Percentiles rank a stretch among this genome's conserved stretches.
These are phyloP conservation scores for Nesoenas mayeri DNA, from an alignment of 2,113 vertebrate species.

Conservation along the genomic window DNA sequence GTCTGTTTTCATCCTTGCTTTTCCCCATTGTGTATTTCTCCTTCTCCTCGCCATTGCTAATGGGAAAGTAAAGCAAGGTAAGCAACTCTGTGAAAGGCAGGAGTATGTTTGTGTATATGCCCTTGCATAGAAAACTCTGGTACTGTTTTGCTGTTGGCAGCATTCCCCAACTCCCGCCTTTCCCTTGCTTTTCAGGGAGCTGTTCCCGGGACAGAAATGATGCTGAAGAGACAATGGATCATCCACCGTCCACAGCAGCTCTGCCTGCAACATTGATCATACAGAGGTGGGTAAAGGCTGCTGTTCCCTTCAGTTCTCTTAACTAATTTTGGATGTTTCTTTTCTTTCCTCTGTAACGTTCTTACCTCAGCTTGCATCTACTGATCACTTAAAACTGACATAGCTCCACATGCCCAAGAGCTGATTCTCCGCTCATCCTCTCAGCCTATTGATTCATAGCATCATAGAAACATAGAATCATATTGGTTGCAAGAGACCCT, in stretches of 20 bases:
- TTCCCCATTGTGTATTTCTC: not conserved
- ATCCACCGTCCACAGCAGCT: not conserved
- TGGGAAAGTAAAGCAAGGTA: not conserved
- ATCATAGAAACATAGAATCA: too few species aligned
- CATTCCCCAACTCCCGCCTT: not conserved
- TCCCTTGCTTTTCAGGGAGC: not conserved
- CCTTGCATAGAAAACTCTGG: not conserved
- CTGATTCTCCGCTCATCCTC: not conserved
- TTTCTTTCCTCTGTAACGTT: not conserved
- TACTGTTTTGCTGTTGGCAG: not conserved
- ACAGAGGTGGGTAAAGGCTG: not conserved
- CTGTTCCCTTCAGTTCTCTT: not conserved
- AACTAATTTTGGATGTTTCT: not conserved
- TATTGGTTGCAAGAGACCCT: too few species aligned
- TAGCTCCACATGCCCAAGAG: not conserved
- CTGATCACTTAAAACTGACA: accelerated
- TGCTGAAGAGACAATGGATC: not conserved
- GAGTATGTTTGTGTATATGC: not conserved
- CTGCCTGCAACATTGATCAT: not conserved
- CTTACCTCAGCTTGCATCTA: not conserved
- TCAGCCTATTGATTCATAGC: not conserved
- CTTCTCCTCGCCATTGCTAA: not conserved
- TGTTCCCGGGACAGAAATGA: not conserved
- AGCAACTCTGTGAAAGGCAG: not conserved
- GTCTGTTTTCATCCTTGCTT: not conserved